These are phyloP conservation scores for Barypeithes pellucidus DNA, from an alignment of 2,888 invertebrate genomes.

Conservation along the genomic window DNA sequence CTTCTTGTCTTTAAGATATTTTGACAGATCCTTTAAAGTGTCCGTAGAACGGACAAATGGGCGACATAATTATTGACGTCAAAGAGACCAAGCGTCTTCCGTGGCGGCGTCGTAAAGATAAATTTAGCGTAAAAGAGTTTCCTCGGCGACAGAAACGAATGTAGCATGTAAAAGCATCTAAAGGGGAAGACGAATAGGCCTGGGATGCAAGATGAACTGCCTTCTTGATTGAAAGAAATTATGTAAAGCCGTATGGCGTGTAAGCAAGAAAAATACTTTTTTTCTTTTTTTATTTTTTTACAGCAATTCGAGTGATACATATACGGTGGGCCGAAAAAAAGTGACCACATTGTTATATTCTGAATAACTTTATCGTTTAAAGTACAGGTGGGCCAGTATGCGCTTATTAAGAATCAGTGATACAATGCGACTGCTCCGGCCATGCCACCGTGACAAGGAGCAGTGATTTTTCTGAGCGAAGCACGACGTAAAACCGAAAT, in stretches of 20 bases:
- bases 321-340: too few relatives aligned
- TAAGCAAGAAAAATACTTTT: too few relatives aligned
- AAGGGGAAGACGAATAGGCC: constrained; percentile 67
- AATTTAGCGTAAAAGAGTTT: constrained; percentile 53
- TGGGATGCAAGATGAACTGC: constrained; percentile 66
- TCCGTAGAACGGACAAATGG: constrained; percentile 4
- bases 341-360: too few relatives aligned
- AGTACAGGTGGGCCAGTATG: too few relatives aligned
- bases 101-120: constrained; percentile 41
- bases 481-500: too few relatives aligned
- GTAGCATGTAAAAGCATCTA: constrained; percentile 68
- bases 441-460: too few relatives aligned
- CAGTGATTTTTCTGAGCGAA: too few relatives aligned
- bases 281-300: too few relatives aligned
- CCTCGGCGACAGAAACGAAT: constrained; percentile 67
- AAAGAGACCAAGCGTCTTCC: constrained; percentile 11
- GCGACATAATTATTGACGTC: constrained; percentile 11
- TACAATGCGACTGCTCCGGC: too few relatives aligned
- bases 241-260: constrained; percentile 61
- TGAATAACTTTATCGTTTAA: too few relatives aligned
- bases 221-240: constrained; percentile 70
- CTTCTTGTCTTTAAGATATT: not conserved
- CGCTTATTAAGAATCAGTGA: too few relatives aligned
- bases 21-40: constrained; percentile 2
- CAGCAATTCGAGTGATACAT: too few relatives aligned